Base-by-base conservation (phyloP, 2,888 invertebrate species). In the Hyles lineata region DNA sequence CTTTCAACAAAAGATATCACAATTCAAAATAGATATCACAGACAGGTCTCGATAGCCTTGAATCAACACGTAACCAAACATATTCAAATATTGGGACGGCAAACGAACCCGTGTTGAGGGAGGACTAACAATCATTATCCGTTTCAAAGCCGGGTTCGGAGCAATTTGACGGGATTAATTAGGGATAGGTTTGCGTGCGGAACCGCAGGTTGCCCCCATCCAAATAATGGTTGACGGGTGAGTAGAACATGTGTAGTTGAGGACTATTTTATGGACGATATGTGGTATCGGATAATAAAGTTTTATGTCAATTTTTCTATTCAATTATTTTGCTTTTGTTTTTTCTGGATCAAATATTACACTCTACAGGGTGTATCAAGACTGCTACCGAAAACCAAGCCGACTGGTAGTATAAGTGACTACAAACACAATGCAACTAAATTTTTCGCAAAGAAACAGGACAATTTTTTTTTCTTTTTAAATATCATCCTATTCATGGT, bases 151-250 rank as follows among this genome's bases (percentile, higher is more conserved):
- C 50, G 67, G 67, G 67, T 23, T 23, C 50, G 6, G 43, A 67
- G 67, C 50, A 67, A 67, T 67, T 67, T 67, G 43, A 67, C 67
- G 43, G 43, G 67, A 67, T 67, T 67, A 67, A 67, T 67, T 67
- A 67, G 43, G 67, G 50, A 23, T 43, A 8, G 67, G 67, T 67
- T 23, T 62, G 62, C 43, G 43, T 35, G 63, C 43, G 63, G 32
- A 21, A 63, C 32, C 63, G 63, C 63, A 43, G 23, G 32, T 15
- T 21, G 21, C 35, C 63, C n/a, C n/a, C 35, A 8, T 35, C n/a
- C 35, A 8, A 9, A 21, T 62, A 21, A 62, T 63, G 63, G 43
- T 63, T 62, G 35, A 60, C 17, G 15, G 63, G 35, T 21, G 11
- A 23, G 35, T 63, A 35, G 21, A 43, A 63, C 35, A 60, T 63